Evolutionary conservation across 2,888 invertebrate genomes (phyloP), one percentile per base, ranked within the genome.

Genomic region (Callosobruchus maculatus): DNA sequence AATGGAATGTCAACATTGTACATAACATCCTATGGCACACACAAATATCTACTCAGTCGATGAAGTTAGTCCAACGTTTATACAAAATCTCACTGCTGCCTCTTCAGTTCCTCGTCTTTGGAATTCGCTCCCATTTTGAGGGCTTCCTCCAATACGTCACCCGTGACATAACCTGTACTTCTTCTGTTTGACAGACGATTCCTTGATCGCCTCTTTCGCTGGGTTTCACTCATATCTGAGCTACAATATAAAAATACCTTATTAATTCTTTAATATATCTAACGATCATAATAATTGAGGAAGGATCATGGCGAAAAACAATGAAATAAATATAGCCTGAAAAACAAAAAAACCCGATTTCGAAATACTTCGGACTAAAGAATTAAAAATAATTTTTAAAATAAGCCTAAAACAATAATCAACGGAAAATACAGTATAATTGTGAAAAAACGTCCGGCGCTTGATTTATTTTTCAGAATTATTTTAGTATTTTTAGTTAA

Each of bases 131-230:
- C 84, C 80, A 84, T 77, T 71, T 79, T 79, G 22, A 80, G 30
- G 5, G 84, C 84, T 73, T 81, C 83, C 21, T 84, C 83, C 0
- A 84, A 76, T 26, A 79, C 73, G 70, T 82, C 83, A 0, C 79
- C 74, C 18, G 77, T 79, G 7, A 83, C 80, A 71, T 78, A 82
- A n/a, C 84, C 84, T 5, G 84, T 87, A 77, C 86, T 86, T 78
- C 85, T 82, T 77, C 87, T 80, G 75, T 86, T 85, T 2, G 86
- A 86, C 30, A 87, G 78, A 69, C 86, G 78, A 74, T 87, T 85
- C 76, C 83, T 84, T 18, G 86, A 86, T 73, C 85, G 81, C 49
- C 86, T 79, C 79, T 86, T 87, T 72, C 87, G 80, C 77, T 86
- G 85, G 2, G 86, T 83, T 79, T 84, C 86, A 76, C 86, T 86